Evolutionary conservation across 2,888 invertebrate genomes (phyloP).

Genomic region (Biston betularia): DNA sequence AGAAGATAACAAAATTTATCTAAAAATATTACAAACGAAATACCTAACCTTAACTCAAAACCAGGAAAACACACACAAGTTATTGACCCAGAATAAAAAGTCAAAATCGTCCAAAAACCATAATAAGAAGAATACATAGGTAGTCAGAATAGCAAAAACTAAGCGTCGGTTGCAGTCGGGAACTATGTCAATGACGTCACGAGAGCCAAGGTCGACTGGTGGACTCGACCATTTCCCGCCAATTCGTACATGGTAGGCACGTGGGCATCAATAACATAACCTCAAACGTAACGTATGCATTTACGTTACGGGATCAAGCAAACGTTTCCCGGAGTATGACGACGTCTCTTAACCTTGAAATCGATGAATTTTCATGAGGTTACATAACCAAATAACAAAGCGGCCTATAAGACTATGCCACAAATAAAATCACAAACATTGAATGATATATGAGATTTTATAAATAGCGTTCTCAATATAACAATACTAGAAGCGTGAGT

Average conservation of each 20-base stretch:
- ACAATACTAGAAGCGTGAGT: slow-evolving; percentile 39
- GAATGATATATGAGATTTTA: slow-evolving; percentile 32
- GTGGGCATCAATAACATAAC: slow-evolving; percentile 54
- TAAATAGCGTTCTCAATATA: slow-evolving; percentile 42
- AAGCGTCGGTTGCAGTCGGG: slow-evolving; percentile 71
- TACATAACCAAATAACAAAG: slow-evolving; percentile 44
- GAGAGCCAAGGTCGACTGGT: slow-evolving; percentile 78
- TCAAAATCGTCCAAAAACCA: slow-evolving; percentile 7
- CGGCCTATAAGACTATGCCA: slow-evolving; percentile 33
- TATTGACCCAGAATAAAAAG: slow-evolving; percentile 3
- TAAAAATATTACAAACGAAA: not conserved
- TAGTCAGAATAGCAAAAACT: slow-evolving; percentile 66
- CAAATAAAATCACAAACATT: slow-evolving; percentile 18
- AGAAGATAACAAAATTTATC: slow-evolving; percentile 12
- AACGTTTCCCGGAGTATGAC: slow-evolving; percentile 10
- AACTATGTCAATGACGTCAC: slow-evolving; percentile 84
- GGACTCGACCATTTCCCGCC: slow-evolving; percentile 75
- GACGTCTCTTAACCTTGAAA: slow-evolving; percentile 28
- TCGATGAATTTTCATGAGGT: slow-evolving; percentile 38
- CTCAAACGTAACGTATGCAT: slow-evolving; percentile 37
- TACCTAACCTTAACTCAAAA: not conserved
- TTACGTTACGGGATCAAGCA: slow-evolving; percentile 21
- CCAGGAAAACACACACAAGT: not conserved
- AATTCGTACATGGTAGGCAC: slow-evolving; percentile 62
- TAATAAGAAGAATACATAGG: slow-evolving; percentile 56